Evolutionary conservation across 2,113 vertebrate species (phyloP).

Genomic region (Aphyosemion australe): DNA sequence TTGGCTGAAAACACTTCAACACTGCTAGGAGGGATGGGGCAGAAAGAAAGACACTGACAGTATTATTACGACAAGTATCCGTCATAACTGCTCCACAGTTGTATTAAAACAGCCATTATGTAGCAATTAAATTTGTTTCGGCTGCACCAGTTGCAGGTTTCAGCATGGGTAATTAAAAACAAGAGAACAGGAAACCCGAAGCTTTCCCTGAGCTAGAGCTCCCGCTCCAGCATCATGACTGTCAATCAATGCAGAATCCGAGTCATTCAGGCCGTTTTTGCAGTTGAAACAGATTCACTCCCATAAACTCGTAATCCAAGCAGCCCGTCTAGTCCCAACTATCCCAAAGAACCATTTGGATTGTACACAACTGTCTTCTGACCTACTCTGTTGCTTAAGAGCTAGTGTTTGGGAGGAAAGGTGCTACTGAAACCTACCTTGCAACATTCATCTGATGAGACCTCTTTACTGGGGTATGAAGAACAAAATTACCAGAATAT

Average conservation of each 20-base stretch:
- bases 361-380: too few species aligned
- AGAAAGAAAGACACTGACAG: slow-evolving; percentile 39
- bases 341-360: neutral
- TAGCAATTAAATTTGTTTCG: slow-evolving; percentile 75
- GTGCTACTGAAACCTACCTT: too few species aligned
- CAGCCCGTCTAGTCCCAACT: slow-evolving; percentile 47
- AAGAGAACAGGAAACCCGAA: slow-evolving; percentile 64
- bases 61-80: slow-evolving; percentile 73
- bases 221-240: slow-evolving; percentile 53
- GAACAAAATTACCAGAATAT: too few species aligned
- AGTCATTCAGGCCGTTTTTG: slow-evolving; percentile 56
- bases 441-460: too few species aligned
- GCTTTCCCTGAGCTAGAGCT: slow-evolving; percentile 61
- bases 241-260: slow-evolving; percentile 64
- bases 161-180: slow-evolving; percentile 75
- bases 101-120: slow-evolving; percentile 78
- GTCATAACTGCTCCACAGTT: slow-evolving; percentile 75
- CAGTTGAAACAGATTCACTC: slow-evolving; percentile 57
- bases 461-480: too few species aligned
- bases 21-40: slow-evolving; percentile 28
- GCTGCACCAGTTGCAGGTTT: slow-evolving; percentile 69
- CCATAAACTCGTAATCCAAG: slow-evolving; percentile 46
- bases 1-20: slow-evolving; percentile 49
- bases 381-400: too few species aligned
- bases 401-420: too few species aligned